Evolutionary conservation across 2,888 invertebrate genomes (phyloP).

Genomic region (Blastobasis adustella): DNA sequence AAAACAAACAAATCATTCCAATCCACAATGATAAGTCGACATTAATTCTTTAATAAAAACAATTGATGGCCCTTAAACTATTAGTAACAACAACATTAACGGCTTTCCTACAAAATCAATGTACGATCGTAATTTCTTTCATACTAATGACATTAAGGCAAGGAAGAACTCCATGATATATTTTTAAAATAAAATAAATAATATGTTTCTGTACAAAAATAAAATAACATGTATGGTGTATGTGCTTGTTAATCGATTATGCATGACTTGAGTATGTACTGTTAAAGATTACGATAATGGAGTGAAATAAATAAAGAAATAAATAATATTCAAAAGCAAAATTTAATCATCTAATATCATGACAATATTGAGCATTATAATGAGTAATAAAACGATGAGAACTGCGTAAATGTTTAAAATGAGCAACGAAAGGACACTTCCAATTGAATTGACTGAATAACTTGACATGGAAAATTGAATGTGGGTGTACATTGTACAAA

Average conservation of each 20-base stretch:
- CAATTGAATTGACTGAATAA: constrained; percentile 62
- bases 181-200: not conserved
- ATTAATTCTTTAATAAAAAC: constrained; percentile 43
- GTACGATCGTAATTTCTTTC: constrained; percentile 8
- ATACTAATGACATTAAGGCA: constrained; percentile 5
- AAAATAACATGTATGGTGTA: not conserved
- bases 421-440: constrained; percentile 65
- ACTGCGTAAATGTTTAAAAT: constrained; percentile 36
- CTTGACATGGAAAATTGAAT: constrained; percentile 42
- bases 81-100: constrained; percentile 70
- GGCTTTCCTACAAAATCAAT: constrained; percentile 35
- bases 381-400: constrained; percentile 58
- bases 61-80: constrained; percentile 65
- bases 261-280: constrained; percentile 10
- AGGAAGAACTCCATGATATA: constrained; percentile 1
- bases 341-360: constrained; percentile 64
- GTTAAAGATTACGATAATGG: constrained; percentile 1
- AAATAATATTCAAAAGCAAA: constrained; percentile 49
- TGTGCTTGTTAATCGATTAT: constrained; percentile 3
- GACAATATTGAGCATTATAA: constrained; percentile 69
- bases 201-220: not conserved
- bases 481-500: constrained; percentile 32
- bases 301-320: constrained; percentile 47
- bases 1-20: constrained; percentile 42
- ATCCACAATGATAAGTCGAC: constrained; percentile 21